These are phyloP conservation scores for Dicrurus megarhynchus DNA, from an alignment of 2,113 vertebrate genomes.

Conservation along the genomic window DNA sequence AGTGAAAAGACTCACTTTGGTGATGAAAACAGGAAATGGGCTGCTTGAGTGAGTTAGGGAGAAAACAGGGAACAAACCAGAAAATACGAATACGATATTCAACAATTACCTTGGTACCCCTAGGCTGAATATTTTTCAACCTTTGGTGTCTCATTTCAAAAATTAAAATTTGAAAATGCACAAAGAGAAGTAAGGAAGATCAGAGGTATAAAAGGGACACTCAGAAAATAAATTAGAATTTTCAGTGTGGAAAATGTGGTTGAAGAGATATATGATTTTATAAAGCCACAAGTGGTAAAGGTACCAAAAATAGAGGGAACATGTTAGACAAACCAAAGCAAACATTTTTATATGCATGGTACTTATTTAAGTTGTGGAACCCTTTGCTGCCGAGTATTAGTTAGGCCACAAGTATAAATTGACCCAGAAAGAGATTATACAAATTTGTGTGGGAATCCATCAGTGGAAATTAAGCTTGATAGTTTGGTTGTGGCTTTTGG, in stretches of 20 bases:
- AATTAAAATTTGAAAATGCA: neutral
- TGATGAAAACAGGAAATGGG: neutral
- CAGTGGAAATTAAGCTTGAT: neutral
- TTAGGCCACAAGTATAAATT: neutral
- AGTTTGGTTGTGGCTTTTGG: conserved; percentile 27
- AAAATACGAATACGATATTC: neutral
- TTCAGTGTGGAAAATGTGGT: neutral
- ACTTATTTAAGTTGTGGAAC: neutral
- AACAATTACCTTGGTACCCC: neutral
- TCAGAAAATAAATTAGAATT: neutral
- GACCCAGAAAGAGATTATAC: neutral
- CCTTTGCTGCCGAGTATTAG: neutral
- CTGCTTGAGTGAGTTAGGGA: neutral
- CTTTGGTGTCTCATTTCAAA: neutral
- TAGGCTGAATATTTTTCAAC: neutral
- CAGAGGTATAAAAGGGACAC: neutral
- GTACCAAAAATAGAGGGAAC: neutral
- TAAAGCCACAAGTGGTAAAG: neutral
- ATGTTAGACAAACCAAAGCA: conserved; percentile 2
- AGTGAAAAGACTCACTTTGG: neutral
- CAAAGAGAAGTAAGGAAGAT: neutral
- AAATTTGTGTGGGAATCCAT: conserved; percentile 5
- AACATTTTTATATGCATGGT: neutral
- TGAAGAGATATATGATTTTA: neutral
- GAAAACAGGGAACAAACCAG: neutral